phyloP scores from a whole-genome alignment of 2,888 invertebrate species.

The Diplazon laetatorius region DNA sequence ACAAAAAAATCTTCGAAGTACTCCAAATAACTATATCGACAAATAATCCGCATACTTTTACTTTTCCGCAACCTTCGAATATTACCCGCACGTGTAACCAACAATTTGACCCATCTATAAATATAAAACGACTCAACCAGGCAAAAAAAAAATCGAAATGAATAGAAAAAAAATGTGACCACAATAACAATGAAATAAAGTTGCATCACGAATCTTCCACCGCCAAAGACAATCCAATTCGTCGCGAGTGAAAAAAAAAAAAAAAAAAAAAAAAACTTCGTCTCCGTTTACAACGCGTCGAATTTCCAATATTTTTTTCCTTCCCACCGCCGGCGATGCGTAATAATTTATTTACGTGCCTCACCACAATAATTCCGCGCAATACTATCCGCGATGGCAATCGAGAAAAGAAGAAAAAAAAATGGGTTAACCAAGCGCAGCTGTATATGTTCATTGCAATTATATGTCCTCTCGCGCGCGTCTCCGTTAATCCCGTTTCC shows the following conservation, averaged over 20 bases:
- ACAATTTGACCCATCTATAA: too few relatives aligned
- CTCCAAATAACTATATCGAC: too few relatives aligned
- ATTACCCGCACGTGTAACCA: too few relatives aligned
- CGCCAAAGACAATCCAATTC: too few relatives aligned
- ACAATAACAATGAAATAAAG: neutral
- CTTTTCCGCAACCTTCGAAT: too few relatives aligned
- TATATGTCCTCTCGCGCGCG: conserved; percentile 47
- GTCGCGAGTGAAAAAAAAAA: too few relatives aligned
- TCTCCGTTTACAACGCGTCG: neutral
- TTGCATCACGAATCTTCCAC: neutral
- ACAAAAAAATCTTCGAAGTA: too few relatives aligned
- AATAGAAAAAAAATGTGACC: too few relatives aligned
- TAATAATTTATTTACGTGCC: neutral
- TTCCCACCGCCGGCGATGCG: neutral
- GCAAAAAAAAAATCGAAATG: too few relatives aligned
- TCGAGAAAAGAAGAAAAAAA: conserved; percentile 26
- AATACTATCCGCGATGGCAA: conserved; percentile 24
- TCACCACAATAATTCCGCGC: conserved; percentile 11
- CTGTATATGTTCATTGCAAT: conserved; percentile 56
- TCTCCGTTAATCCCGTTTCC: conserved; percentile 26
- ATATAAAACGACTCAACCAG: too few relatives aligned
- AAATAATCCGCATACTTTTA: too few relatives aligned
- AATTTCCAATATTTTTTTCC: neutral
- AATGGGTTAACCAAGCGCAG: conserved; percentile 61
- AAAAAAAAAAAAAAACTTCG: conserved; percentile 1